Evolutionary conservation across 2,888 invertebrate genomes (phyloP).

Genomic region (Venustoraphidia nigricollis): DNA sequence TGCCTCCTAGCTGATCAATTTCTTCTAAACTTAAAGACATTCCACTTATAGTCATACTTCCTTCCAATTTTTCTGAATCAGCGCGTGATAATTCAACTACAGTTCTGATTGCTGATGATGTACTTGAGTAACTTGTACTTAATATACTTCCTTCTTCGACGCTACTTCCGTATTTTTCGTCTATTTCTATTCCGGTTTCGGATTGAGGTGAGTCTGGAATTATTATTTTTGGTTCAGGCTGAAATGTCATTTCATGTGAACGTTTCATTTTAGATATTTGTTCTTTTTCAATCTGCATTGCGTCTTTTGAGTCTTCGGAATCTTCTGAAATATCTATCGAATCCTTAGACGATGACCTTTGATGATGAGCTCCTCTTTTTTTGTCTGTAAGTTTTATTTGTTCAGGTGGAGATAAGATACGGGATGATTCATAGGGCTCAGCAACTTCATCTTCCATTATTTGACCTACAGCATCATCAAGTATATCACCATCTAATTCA

Average conservation of each 20-base stretch:
- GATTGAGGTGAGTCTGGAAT: conserved; percentile 32
- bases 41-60: conserved; percentile 27
- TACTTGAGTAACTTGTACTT: conserved; percentile 40
- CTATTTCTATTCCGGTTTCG: conserved; percentile 29
- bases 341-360: conserved; percentile 25
- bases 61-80: conserved; percentile 28
- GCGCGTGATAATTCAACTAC: conserved; percentile 29
- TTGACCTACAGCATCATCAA: conserved; percentile 42
- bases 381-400: not conserved
- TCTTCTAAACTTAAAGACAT: conserved; percentile 29
- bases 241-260: conserved; percentile 82
- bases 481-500: conserved; percentile 60
- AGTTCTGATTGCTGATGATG: conserved; percentile 29
- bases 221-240: conserved; percentile 37
- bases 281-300: conserved; percentile 32
- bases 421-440: conserved; percentile 15
- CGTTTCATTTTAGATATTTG: conserved; percentile 66
- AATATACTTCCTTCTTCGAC: conserved; percentile 41
- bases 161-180: conserved; percentile 37
- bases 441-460: conserved; percentile 24
- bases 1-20: conserved; percentile 16
- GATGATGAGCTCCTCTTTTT: not conserved
- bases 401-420: conserved; percentile 5
- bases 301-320: conserved; percentile 35
- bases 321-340: conserved; percentile 39